phyloP scores from a whole-genome alignment of 2,888 invertebrate genomes.

The Rotaria sp. region DNA sequence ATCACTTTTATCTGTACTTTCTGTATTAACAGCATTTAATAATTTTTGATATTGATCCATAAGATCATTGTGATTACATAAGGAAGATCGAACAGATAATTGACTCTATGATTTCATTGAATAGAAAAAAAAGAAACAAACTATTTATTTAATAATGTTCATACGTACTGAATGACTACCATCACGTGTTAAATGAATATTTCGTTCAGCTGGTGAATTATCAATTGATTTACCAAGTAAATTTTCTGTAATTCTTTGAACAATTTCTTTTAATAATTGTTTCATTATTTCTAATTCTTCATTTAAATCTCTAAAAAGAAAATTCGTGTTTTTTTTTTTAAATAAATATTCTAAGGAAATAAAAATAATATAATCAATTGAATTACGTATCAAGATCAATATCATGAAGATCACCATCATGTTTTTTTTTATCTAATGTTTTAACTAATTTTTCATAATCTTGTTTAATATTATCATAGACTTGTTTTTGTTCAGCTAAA shows the following conservation, averaged over 20 bases:
- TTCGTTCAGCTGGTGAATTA: neutral
- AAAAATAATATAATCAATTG: neutral
- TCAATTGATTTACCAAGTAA: constrained; percentile 2
- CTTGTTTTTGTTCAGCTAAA: constrained; percentile 35
- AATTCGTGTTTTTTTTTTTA: neutral
- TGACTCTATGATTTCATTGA: neutral
- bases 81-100: neutral
- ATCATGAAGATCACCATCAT: neutral
- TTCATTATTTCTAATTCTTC: constrained; percentile 38
- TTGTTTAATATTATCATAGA: constrained; percentile 35
- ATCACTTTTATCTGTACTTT: neutral
- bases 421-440: constrained; percentile 25
- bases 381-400: constrained; percentile 36
- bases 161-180: neutral
- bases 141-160: too few species aligned
- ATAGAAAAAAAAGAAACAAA: too few species aligned
- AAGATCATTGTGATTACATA: constrained; percentile 32
- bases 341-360: neutral
- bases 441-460: constrained; percentile 34
- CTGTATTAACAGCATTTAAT: constrained; percentile 35
- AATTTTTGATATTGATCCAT: constrained; percentile 37
- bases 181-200: too few species aligned
- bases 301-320: constrained; percentile 34
- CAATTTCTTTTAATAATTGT: constrained; percentile 34
- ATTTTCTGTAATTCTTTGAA: constrained; percentile 34